Conservation (phyloP, 2,888 invertebrate species). For the Calameuta idolon region DNA sequence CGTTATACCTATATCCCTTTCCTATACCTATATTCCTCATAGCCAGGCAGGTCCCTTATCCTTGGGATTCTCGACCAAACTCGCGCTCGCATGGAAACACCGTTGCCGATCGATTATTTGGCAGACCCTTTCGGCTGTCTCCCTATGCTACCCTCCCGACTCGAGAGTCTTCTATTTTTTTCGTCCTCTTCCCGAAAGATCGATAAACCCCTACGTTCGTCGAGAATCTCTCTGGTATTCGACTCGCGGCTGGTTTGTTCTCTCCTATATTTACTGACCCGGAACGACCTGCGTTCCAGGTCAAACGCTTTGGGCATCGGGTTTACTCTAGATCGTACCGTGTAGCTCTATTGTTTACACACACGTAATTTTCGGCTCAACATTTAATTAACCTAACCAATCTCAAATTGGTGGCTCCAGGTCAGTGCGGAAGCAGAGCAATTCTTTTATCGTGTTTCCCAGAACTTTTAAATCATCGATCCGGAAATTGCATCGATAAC, state of each 20-base stretch:
- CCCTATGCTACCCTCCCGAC: background rate
- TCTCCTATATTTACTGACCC: background rate
- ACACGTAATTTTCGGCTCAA: background rate
- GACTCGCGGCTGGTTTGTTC: background rate
- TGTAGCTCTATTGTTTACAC: background rate
- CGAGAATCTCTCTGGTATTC: background rate
- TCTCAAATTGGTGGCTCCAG: background rate
- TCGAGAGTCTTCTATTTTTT: background rate
- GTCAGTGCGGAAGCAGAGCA: background rate
- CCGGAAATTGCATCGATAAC: background rate
- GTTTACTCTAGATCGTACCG: background rate
- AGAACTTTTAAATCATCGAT: background rate
- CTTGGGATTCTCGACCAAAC: background rate
- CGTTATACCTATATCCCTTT: background rate
- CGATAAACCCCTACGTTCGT: background rate
- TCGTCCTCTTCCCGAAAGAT: background rate
- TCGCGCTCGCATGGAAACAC: background rate
- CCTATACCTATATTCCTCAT: background rate
- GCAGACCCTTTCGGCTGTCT: background rate
- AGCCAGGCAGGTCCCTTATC: background rate
- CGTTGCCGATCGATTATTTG: background rate
- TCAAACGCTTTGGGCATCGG: background rate
- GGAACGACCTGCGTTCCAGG: background rate
- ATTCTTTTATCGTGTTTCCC: background rate
- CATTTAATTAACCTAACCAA: background rate